phyloP scores from a whole-genome alignment of 1,140 invertebrate species.

The Atta texana region DNA sequence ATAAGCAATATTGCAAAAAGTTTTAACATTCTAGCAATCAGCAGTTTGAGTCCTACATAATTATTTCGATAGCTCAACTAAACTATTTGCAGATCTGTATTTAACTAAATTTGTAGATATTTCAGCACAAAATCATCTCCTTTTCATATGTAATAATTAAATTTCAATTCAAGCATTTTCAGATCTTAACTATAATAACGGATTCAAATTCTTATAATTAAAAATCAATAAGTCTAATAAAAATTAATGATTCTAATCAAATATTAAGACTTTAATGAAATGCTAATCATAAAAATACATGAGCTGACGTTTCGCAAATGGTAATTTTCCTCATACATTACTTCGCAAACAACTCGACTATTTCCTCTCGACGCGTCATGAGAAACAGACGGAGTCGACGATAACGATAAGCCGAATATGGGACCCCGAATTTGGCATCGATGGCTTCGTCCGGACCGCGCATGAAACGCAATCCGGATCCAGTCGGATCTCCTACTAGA shows the following conservation, averaged over 20 bases:
- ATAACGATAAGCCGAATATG: constrained; percentile 71
- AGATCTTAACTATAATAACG: neutral
- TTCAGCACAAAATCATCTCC: too few relatives aligned
- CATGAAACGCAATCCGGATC: constrained; percentile 46
- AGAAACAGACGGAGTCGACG: constrained; percentile 47
- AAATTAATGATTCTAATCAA: neutral
- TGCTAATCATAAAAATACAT: neutral
- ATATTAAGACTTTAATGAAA: neutral
- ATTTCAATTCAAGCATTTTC: neutral
- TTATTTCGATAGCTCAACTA: too few relatives aligned
- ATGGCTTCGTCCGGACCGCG: constrained; percentile 39
- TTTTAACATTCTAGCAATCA: too few relatives aligned
- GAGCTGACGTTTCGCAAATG: neutral
- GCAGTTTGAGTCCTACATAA: too few relatives aligned
- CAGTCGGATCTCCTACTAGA: constrained; percentile 55
- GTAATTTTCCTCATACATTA: neutral
- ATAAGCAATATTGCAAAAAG: too few relatives aligned
- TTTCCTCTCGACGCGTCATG: neutral
- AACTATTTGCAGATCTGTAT: too few relatives aligned
- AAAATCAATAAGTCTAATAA: neutral
- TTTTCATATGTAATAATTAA: too few relatives aligned
- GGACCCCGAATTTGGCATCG: constrained; percentile 12
- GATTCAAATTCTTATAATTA: neutral
- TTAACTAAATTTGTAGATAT: too few relatives aligned
- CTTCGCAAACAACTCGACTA: neutral